Evolutionary conservation across 2,888 invertebrate genomes (phyloP), one percentile per base, ranked within the genome.

Genomic region (Flexamia atlantica): DNA sequence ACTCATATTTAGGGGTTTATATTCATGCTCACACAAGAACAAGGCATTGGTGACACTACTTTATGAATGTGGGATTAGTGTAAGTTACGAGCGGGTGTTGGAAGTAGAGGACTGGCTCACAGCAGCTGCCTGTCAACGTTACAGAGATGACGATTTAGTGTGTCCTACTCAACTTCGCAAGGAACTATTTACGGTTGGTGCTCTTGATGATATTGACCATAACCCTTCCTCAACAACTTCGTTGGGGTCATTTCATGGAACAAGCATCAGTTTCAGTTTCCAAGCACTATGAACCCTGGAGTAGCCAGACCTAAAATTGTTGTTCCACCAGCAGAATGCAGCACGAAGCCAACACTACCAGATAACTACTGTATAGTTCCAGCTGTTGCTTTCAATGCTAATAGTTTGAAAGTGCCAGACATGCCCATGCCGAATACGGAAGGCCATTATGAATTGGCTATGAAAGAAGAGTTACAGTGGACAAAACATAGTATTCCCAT

Each of bases 21-120:
- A n/a, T 53, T 53, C 53, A 53, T 53, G 53, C 53, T 53, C 53
- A 53, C 53, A 53, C 53, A 53, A 53, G 53, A 53, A 53, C 53
- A 53, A 53, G 53, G 53, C 53, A 53, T 53, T 53, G 17, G 53
- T 53, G 53, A 53, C 53, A 53, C 53, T 53, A 53, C 53, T 53
- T 53, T 53, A 53, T 53, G 53, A 53, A 53, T n/a, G 53, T 53
- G 53, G 53, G 53, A 53, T 53, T 53, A 53, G 53, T 53, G 53
- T 53, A 53, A 53, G 53, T n/a, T 53, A 53, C 53, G 53, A 53
- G 53, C 9, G 53, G 53, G 53, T 53, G 53, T 53, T 53, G 53
- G 53, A 53, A 53, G 53, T 53, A 53, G 53, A 53, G 53, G 53
- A 53, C 53, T 53, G 53, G 53, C 53, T 53, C 53, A 53, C 53